Conservation (phyloP, 2,888 invertebrate species). For the Agrotis segetum region DNA sequence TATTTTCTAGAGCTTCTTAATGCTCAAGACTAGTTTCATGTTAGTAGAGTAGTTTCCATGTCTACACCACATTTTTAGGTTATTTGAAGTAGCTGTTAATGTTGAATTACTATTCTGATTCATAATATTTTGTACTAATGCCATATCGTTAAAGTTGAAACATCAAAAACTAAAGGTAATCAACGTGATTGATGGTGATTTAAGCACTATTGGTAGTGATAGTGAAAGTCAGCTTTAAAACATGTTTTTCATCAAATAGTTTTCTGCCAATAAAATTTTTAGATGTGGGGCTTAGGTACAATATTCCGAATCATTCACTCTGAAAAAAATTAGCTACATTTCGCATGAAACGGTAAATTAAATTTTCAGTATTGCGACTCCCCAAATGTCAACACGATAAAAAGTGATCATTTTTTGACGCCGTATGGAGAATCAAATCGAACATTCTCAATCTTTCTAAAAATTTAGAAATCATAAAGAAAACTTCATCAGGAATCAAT, state of each 20-base stretch:
- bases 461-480: no score
- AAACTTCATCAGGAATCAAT: no score
- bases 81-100: no score
- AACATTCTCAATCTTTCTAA: background rate
- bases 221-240: no score
- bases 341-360: background rate
- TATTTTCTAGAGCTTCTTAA: background rate
- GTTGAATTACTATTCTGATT: no score
- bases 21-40: slow-evolving; percentile 4
- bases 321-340: background rate
- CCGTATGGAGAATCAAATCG: background rate
- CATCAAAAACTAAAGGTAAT: no score
- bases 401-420: background rate
- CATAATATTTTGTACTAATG: no score
- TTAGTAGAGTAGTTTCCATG: background rate
- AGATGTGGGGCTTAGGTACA: background rate
- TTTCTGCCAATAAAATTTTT: background rate
- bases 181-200: no score
- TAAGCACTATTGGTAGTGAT: no score
- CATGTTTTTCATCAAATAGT: no score
- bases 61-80: background rate
- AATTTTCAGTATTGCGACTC: background rate
- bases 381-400: background rate
- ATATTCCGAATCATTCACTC: background rate
- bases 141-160: no score